A percentile compares a stretch with the other conserved stretches of the same genome.
These are phyloP conservation scores for Sminthopsis crassicaudata DNA, from an alignment of 2,113 vertebrate species.

Conservation along the genomic window DNA sequence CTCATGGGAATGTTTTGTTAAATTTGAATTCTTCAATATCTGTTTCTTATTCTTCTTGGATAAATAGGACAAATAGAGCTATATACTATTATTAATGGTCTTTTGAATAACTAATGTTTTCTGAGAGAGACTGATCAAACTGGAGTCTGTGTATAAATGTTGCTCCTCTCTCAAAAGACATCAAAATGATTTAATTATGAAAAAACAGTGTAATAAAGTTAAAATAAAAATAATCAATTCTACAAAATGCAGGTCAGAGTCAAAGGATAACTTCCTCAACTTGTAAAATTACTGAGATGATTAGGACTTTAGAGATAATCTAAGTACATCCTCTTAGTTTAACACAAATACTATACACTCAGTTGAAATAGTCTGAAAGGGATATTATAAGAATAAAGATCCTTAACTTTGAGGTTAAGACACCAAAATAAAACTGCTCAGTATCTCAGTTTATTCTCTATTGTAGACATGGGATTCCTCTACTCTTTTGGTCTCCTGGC, in stretches of 20 bases:
- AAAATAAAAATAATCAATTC: background rate
- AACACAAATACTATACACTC: constrained; percentile 14
- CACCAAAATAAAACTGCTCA: constrained; percentile 16
- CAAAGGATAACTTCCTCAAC: background rate
- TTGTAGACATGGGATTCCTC: constrained; percentile 8
- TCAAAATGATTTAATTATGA: background rate
- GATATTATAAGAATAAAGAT: background rate
- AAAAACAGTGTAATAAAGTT: background rate
- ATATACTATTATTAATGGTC: background rate
- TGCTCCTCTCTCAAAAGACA: background rate
- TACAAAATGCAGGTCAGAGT: background rate
- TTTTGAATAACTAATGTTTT: background rate
- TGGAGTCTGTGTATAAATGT: background rate
- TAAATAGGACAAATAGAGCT: background rate
- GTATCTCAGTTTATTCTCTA: constrained; percentile 11
- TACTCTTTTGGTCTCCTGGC: background rate
- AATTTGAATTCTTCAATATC: background rate
- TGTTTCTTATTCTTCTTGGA: background rate
- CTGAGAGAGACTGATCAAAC: background rate
- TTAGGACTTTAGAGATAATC: background rate
- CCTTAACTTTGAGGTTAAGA: background rate
- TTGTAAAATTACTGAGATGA: background rate
- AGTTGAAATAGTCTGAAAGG: background rate
- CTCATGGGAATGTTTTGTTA: background rate
- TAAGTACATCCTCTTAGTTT: background rate